Conservation (phyloP, 1,140 invertebrate genomes). For the Halictus rubicundus region DNA sequence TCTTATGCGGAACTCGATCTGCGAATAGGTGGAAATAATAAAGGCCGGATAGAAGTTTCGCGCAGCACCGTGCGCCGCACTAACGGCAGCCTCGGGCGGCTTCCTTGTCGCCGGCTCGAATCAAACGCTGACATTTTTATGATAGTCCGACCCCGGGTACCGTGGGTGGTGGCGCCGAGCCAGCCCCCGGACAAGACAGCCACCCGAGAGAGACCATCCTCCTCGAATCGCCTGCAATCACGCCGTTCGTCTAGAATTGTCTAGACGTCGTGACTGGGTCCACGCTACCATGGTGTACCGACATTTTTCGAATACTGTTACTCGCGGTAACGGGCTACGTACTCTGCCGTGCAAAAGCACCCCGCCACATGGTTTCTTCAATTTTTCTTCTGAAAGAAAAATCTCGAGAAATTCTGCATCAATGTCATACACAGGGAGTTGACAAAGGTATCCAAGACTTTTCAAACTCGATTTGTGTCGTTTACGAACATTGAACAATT, state of each 20-base stretch:
- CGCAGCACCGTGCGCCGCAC: background rate
- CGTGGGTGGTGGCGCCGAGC: background rate
- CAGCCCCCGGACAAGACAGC: background rate
- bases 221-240: background rate
- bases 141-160: background rate
- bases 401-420: no score
- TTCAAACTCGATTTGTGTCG: no score
- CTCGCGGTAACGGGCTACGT: no score
- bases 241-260: background rate
- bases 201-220: background rate
- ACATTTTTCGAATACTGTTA: no score
- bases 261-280: no score
- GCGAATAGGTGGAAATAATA: constrained; percentile 17
- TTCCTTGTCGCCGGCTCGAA: constrained; percentile 12
- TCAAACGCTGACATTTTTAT: background rate
- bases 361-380: no score
- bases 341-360: no score
- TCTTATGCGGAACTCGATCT: background rate
- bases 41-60: background rate
- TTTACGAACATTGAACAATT: no score
- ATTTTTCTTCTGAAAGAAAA: no score
- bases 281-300: no score
- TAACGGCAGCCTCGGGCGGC: background rate
- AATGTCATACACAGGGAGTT: no score
- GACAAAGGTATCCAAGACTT: no score